Conservation (phyloP, 2,888 invertebrate genomes). For the Lissonota sp. region DNA sequence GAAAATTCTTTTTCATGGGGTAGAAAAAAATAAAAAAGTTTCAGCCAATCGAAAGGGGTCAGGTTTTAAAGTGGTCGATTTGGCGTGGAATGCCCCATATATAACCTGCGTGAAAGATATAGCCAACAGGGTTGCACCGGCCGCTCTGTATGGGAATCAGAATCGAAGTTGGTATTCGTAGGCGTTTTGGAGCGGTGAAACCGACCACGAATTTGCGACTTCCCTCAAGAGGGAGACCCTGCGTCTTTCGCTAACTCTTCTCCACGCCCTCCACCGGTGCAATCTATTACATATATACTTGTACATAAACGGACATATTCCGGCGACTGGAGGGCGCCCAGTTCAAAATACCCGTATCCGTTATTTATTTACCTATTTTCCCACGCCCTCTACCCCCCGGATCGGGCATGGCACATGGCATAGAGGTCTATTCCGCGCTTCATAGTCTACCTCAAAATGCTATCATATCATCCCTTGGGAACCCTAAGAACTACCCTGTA, state of each 20-base stretch:
- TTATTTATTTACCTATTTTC: constrained; percentile 21
- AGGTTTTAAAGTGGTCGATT: too few relatives aligned
- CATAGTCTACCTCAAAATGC: background rate
- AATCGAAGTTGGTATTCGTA: constrained; percentile 3
- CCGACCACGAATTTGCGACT: constrained; percentile 54
- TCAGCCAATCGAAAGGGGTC: too few relatives aligned
- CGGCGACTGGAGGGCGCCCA: constrained; percentile 27
- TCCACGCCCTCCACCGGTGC: constrained; percentile 12
- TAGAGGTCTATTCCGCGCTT: background rate
- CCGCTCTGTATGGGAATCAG: constrained; percentile 16
- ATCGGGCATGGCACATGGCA: too few relatives aligned
- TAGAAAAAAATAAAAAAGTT: too few relatives aligned
- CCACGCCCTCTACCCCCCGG: background rate
- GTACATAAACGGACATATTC: constrained; percentile 36
- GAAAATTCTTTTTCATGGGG: too few relatives aligned
- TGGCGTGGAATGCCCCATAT: too few relatives aligned
- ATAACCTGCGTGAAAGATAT: constrained; percentile 19
- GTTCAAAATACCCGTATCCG: background rate
- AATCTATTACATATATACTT: constrained; percentile 22
- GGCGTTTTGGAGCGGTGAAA: background rate
- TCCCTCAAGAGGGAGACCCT: constrained; percentile 35
- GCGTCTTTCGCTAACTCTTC: constrained; percentile 41
- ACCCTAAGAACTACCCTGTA: too few relatives aligned
- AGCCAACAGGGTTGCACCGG: constrained; percentile 17
- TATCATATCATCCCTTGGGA: background rate